Evolutionary conservation across 2,797 vertebrate genomes (phyloP).

Genomic region (Pseudochromis fuscus): DNA sequence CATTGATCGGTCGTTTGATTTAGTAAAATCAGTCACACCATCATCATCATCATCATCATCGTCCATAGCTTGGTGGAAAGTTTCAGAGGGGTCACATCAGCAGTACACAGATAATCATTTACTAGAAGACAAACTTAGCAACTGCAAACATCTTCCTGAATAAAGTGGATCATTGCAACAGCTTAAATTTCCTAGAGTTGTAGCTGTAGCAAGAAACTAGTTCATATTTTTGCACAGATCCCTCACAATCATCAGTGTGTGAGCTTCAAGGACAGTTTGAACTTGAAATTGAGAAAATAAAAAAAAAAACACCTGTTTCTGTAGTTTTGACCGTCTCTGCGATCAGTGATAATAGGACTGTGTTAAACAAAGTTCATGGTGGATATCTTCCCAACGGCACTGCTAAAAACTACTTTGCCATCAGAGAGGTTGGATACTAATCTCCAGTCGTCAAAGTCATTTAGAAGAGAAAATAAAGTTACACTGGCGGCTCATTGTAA

Average conservation of each 20-base stretch:
- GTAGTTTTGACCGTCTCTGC: neutral
- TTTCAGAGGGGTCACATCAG: conserved; percentile 2
- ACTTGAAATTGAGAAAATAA: neutral
- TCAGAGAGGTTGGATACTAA: conserved; percentile 4
- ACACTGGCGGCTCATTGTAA: neutral
- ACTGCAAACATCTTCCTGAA: conserved; percentile 2
- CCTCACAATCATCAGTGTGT: neutral
- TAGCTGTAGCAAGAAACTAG: neutral
- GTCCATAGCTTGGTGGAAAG: neutral
- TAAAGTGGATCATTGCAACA: neutral
- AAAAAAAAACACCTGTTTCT: neutral
- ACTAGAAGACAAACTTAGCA: conserved; percentile 6
- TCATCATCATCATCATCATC: conserved; percentile 4
- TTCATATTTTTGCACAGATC: neutral
- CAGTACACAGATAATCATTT: conserved; percentile 28
- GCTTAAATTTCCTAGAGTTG: neutral
- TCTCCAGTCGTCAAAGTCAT: rapidly evolving
- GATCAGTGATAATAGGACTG: conserved; percentile 10
- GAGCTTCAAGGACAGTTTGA: conserved; percentile 23
- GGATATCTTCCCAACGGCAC: neutral
- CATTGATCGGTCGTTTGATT: neutral
- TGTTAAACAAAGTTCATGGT: neutral
- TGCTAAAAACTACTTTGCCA: neutral
- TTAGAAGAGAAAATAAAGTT: neutral
- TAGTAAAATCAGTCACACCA: neutral